Evolutionary conservation across 2,888 invertebrate genomes (phyloP), one percentile per base, ranked within the genome.

Genomic region (Noctua janthina): DNA sequence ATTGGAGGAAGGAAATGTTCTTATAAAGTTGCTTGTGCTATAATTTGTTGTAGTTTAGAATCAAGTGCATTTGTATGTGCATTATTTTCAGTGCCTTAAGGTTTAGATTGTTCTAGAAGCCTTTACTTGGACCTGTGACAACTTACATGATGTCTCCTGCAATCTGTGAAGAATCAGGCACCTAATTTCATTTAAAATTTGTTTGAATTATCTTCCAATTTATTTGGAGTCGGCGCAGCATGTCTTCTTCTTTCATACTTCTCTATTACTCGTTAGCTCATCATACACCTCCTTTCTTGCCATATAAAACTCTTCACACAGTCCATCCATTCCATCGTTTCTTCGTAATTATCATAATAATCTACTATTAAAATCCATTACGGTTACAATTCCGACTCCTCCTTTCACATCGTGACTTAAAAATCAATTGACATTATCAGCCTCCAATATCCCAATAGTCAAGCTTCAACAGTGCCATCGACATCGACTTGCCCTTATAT

Each of bases 401-500:
- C 78, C 69, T 66, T 81, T 78, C 74, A 74, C 20, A 76, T 76
- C 75, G 73, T 72, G 74, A 72, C 83, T 66, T 62, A 67, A 74
- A 71, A 66, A 69, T 81, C 75, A 39, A 79, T 85, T 76, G 46
- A 73, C 67, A 74, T 49, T 68, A 71, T 74, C 54, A 69, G 54
- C 43, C 51, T 4, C 13, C 29, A 59, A 76, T 66, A 76, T 70
- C 69, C 76, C 62, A 74, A 79, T 67, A 69, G 70, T 46, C 68
- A 39, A 69, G 35, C 54, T 46, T 71, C 43, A 43, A 39, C 71
- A 72, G 64, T 71, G 20, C 20, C 68, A 78, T 75, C 75, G 78
- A 79, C 78, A 69, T 78, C 85, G 62, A 39, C 39, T 54, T 67
- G 79, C 39, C 51, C 66, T 72, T 81, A 86, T 81, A 87, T 87